Evolutionary conservation across 1,140 invertebrate genomes (phyloP), one percentile per base, ranked within the genome.

Genomic region (Eufriesea mexicana): DNA sequence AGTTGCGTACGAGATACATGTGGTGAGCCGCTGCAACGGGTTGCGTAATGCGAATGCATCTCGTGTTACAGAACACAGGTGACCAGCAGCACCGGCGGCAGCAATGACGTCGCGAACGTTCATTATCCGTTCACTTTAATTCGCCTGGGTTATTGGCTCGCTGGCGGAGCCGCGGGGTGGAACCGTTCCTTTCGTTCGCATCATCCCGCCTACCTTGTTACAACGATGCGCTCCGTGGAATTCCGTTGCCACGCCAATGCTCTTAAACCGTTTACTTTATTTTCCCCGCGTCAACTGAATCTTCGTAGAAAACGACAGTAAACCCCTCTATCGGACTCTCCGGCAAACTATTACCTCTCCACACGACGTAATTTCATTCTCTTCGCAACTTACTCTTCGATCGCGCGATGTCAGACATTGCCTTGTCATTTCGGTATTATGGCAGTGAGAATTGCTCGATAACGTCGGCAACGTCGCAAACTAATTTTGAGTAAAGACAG

Each of bases 41-140:
- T 92, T 91, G 86, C 87, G 88, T 87, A 91, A 92, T 71, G 76
- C 70, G 55, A 86, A 86, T 86, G 83, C 83, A 89, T 91, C 91
- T 91, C 90, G 79, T 84, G 83, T 91, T 92, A 92, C 85, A 80
- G 82, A 83, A 79, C 76, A 83, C 85, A 89, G 88, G 88, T 89
- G 85, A 89, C 55, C 80, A 84, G 45, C 64, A 47, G 73, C 35
- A 28, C 35, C 54, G 47, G 12, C 71, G 64, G 51, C 42, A 76
- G 62, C 68, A 70, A 62, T 57, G 62, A 77, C 70, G 67, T 16
- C 28, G 42, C 12, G 45, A 67, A 61, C 64, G 79, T 83, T 90
- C 62, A 74, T 84, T 88, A 76, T 9, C 59, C 83, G 71, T 84
- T 84, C 84, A 51, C 49, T 85, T 90, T 83, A 86, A 90, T 84